These are phyloP conservation scores for Cydia pomonella DNA, from an alignment of 1,140 invertebrate genomes.

Conservation along the genomic window DNA sequence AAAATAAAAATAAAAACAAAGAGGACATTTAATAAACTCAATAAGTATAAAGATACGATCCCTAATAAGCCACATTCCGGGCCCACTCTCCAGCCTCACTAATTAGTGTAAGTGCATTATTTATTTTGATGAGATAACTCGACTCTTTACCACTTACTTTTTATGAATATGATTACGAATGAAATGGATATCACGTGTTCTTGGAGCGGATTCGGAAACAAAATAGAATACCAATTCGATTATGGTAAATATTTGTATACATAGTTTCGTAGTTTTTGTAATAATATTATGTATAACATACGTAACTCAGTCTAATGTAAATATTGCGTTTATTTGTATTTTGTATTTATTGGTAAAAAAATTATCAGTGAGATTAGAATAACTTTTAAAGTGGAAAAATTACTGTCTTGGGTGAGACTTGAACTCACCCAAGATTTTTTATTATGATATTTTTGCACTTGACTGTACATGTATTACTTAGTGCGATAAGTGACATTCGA, in stretches of 20 bases:
- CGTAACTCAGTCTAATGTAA: too few relatives aligned
- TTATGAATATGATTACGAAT: conserved; percentile 13
- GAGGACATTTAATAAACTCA: neutral
- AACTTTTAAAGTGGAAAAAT: too few relatives aligned
- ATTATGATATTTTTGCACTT: too few relatives aligned
- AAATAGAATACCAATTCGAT: neutral
- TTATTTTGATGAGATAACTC: conserved; percentile 50
- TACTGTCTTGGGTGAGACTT: too few relatives aligned
- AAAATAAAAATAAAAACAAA: neutral
- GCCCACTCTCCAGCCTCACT: conserved; percentile 34
- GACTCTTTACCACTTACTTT: conserved; percentile 9
- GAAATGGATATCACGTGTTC: neutral
- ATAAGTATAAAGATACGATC: neutral
- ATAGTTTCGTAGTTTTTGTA: neutral
- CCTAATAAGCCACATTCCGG: neutral
- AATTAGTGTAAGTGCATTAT: conserved; percentile 55
- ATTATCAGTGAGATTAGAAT: too few relatives aligned
- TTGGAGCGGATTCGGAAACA: neutral
- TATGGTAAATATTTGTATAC: neutral
- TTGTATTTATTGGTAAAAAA: too few relatives aligned
- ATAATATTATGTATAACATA: neutral
- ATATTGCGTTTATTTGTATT: too few relatives aligned
- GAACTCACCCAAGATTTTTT: too few relatives aligned
- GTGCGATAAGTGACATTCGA: too few relatives aligned
- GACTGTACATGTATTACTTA: too few relatives aligned